A percentile compares a stretch with the other conserved stretches of the same genome.
Conservation (phyloP, 2,113 vertebrate genomes). For the Crotalus viridis region DNA sequence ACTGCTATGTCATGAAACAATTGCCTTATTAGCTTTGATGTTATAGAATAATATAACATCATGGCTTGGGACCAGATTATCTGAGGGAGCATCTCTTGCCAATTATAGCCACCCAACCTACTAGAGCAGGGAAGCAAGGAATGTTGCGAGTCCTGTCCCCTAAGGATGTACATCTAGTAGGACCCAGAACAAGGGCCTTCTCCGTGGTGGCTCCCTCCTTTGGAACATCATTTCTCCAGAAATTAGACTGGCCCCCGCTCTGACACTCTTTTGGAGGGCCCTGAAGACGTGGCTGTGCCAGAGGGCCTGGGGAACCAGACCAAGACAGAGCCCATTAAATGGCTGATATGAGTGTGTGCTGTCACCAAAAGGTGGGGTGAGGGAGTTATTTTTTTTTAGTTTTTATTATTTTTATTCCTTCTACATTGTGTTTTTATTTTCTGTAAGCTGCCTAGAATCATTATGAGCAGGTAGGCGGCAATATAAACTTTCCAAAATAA, state of each 20-base stretch:
- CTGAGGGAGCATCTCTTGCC: background rate
- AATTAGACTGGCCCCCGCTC: background rate
- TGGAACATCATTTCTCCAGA: background rate
- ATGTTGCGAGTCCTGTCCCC: background rate
- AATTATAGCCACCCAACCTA: background rate
- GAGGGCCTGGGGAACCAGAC: background rate
- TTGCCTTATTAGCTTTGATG: background rate
- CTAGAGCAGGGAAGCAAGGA: background rate
- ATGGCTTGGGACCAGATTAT: background rate
- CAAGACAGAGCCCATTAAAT: background rate
- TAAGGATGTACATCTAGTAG: background rate
- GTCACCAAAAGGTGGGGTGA: background rate
- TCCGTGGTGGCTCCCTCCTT: background rate
- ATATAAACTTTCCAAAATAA: background rate
- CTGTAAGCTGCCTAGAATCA: background rate
- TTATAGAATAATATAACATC: background rate
- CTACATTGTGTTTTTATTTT: background rate
- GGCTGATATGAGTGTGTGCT: background rate
- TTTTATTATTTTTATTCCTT: background rate
- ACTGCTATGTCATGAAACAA: background rate
- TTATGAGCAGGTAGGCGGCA: background rate
- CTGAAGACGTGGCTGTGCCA: background rate
- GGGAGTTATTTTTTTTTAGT: no score
- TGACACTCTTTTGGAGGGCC: background rate
- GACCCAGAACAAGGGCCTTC: background rate